These are phyloP conservation scores for Hippocampus barbouri DNA, from an alignment of 2,113 vertebrate genomes.

Conservation along the genomic window DNA sequence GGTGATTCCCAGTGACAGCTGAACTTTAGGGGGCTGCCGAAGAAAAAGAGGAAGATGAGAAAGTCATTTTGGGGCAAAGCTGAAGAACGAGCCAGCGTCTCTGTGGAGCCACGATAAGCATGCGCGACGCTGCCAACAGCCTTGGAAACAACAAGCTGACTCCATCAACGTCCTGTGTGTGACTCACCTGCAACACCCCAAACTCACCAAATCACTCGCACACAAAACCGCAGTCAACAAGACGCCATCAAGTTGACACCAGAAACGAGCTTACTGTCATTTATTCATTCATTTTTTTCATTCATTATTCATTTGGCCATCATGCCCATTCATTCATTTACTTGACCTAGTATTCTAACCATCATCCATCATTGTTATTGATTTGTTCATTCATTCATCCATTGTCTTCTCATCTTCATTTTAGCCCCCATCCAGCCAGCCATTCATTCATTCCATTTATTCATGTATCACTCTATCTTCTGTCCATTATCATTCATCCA, in stretches of 20 bases:
- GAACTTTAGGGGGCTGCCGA: not conserved
- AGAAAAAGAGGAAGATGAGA: slow-evolving; percentile 53
- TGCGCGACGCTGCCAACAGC: slow-evolving; percentile 41
- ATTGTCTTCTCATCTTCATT: not conserved
- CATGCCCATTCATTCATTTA: not conserved
- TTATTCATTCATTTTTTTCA: not conserved
- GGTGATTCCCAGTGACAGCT: not conserved
- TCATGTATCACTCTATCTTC: not conserved
- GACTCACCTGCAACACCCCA: not conserved
- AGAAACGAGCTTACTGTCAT: not conserved
- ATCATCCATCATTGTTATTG: not conserved
- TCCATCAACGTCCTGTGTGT: slow-evolving; percentile 48
- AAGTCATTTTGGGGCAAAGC: slow-evolving; percentile 59
- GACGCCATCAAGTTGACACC: not conserved
- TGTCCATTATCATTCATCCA: not conserved
- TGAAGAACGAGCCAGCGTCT: slow-evolving; percentile 69
- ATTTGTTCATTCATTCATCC: not conserved
- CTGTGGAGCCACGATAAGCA: slow-evolving; percentile 70
- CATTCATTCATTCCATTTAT: not conserved
- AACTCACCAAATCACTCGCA: not conserved
- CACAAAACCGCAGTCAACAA: not conserved
- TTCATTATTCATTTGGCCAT: not conserved
- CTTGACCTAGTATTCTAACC: too few relatives aligned
- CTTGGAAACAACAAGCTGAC: slow-evolving; percentile 59
- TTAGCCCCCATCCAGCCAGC: not conserved